These are phyloP conservation scores for Stomatorhinus ivindoensis DNA, from an alignment of 2,113 vertebrate species.

Conservation along the genomic window DNA sequence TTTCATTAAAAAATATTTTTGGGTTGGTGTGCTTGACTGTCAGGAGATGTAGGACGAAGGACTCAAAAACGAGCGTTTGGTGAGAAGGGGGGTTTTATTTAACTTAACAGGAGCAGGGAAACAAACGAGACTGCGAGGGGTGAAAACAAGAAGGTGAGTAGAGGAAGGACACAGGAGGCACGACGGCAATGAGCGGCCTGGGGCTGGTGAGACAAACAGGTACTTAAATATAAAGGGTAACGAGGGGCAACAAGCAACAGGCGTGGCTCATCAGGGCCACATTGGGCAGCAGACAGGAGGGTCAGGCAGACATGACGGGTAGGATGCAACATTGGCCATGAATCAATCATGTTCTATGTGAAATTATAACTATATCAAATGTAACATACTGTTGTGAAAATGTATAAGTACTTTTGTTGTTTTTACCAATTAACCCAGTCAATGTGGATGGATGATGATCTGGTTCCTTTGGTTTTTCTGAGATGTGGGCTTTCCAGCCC, in stretches of 20 bases:
- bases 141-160: not conserved
- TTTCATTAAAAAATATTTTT: not conserved
- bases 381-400: not conserved
- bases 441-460: not conserved
- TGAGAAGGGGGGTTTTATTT: not conserved
- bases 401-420: not conserved
- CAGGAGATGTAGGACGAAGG: not conserved
- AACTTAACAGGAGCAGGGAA: not conserved
- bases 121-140: not conserved
- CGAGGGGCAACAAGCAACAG: not conserved
- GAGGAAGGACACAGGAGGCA: not conserved
- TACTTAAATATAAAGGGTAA: not conserved
- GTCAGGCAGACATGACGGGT: not conserved
- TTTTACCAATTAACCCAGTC: not conserved
- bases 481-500: not conserved
- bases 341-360: not conserved
- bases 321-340: not conserved
- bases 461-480: not conserved
- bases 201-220: no score
- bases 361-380: not conserved
- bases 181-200: not conserved
- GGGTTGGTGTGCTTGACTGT: not conserved
- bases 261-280: not conserved
- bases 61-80: not conserved
- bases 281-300: not conserved